Conservation (phyloP, 2,888 invertebrate genomes). For the Eugnorisma glareosa region DNA sequence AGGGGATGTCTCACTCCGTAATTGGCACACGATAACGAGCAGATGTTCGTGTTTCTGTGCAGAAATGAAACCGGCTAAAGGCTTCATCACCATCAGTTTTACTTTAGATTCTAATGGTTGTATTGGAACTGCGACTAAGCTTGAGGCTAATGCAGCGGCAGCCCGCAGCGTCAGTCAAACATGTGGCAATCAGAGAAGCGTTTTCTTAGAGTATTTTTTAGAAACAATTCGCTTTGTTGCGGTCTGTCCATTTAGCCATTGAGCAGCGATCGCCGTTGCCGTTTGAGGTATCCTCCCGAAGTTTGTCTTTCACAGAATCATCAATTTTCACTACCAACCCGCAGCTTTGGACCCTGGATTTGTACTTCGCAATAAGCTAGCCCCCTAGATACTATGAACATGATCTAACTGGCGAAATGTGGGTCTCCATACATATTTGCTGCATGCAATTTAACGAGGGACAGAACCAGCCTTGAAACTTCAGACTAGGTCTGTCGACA, state of each 20-base stretch:
- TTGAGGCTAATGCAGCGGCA: neutral
- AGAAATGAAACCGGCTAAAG: neutral
- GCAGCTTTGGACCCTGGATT: neutral
- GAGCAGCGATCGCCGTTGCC: neutral
- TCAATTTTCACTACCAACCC: neutral
- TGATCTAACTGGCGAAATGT: neutral
- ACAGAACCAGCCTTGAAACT: conserved; percentile 7
- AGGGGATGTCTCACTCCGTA: conserved; percentile 1
- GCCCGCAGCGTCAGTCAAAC: neutral
- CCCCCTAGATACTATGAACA: neutral
- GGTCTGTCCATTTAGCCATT: neutral
- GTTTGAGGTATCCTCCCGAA: neutral
- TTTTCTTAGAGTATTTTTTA: neutral
- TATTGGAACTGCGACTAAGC: neutral
- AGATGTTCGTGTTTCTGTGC: neutral
- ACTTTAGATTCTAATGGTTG: neutral
- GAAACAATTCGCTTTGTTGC: neutral
- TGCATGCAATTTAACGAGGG: neutral
- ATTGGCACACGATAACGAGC: conserved; percentile 2
- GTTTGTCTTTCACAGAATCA: neutral
- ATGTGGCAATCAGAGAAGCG: neutral
- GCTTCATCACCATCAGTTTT: neutral
- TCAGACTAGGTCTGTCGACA: neutral
- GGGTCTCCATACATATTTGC: neutral
- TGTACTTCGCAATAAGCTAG: neutral